Percentiles rank a stretch among this genome's conserved stretches.
Conservation (phyloP, 2,888 invertebrate species). For the Nomada fabriciana region DNA sequence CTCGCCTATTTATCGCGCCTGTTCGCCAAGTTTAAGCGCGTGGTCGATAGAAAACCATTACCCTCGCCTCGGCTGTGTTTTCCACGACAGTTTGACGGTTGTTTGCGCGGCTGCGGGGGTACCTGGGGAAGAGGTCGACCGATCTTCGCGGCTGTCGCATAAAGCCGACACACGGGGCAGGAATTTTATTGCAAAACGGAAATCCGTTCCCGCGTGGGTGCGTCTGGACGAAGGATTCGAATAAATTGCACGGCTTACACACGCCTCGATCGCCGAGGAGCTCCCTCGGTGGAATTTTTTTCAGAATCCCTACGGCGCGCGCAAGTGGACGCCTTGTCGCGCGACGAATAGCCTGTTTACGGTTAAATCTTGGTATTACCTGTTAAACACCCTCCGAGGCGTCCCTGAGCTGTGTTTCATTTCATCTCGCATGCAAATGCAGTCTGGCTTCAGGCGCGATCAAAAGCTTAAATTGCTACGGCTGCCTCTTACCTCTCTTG, state of each 20-base stretch:
- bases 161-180: conserved; percentile 54
- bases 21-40: conserved; percentile 33
- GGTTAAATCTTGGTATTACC: conserved; percentile 61
- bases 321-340: conserved; percentile 46
- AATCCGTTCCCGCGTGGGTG: conserved; percentile 73
- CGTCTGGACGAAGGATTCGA: conserved; percentile 69
- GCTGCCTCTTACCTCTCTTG: not conserved
- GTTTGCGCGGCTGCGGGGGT: conserved; percentile 40
- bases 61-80: conserved; percentile 57
- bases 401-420: conserved; percentile 65
- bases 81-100: conserved; percentile 55
- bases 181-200: conserved; percentile 76
- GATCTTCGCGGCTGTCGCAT: conserved; percentile 34
- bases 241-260: conserved; percentile 77
- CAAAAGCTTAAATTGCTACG: conserved; percentile 8
- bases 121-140: not conserved
- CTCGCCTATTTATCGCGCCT: conserved; percentile 56
- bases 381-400: conserved; percentile 51
- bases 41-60: conserved; percentile 57
- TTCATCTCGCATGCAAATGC: conserved; percentile 79
- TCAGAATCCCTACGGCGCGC: conserved; percentile 16
- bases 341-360: conserved; percentile 65
- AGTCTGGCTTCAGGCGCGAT: conserved; percentile 43
- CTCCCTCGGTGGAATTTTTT: conserved; percentile 56
- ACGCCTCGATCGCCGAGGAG: conserved; percentile 59